phyloP scores from a whole-genome alignment of 1,140 invertebrate genomes.

The Gonatopus flavifemur region DNA sequence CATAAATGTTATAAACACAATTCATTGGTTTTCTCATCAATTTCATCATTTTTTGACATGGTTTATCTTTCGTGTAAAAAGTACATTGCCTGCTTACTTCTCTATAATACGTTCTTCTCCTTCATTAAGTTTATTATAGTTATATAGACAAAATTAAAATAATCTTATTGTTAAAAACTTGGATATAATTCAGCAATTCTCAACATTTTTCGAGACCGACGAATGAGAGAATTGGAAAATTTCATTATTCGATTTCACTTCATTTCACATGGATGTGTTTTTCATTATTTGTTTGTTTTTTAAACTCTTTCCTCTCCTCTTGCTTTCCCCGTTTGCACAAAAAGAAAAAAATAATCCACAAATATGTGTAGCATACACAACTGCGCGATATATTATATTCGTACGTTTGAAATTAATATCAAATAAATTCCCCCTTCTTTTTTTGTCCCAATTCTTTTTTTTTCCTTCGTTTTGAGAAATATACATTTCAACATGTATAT shows the following conservation, averaged over 20 bases:
- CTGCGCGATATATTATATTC: not conserved
- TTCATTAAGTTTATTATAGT: slow-evolving; percentile 36
- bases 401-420: slow-evolving; percentile 4
- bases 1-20: slow-evolving; percentile 32
- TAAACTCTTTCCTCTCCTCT: slow-evolving; percentile 23
- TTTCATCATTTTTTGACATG: slow-evolving; percentile 24
- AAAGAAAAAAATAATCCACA: slow-evolving; percentile 3
- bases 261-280: not conserved
- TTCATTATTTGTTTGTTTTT: slow-evolving; percentile 15
- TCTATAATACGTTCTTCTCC: slow-evolving; percentile 26
- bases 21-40: slow-evolving; percentile 20
- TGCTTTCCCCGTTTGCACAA: slow-evolving; percentile 30
- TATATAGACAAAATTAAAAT: slow-evolving; percentile 49
- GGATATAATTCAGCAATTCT: slow-evolving; percentile 17
- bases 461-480: no score
- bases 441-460: no score
- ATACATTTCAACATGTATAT: no score
- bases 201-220: slow-evolving; percentile 17
- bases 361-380: slow-evolving; percentile 3
- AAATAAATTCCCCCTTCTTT: no score
- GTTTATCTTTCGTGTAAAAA: slow-evolving; percentile 47
- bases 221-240: slow-evolving; percentile 17
- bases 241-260: not conserved
- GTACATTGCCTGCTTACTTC: slow-evolving; percentile 46
- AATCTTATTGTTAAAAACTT: slow-evolving; percentile 41